A percentile compares a stretch with the other conserved stretches of the same genome.
Conservation (phyloP, 2,113 vertebrate genomes). For the Prunella himalayana region DNA sequence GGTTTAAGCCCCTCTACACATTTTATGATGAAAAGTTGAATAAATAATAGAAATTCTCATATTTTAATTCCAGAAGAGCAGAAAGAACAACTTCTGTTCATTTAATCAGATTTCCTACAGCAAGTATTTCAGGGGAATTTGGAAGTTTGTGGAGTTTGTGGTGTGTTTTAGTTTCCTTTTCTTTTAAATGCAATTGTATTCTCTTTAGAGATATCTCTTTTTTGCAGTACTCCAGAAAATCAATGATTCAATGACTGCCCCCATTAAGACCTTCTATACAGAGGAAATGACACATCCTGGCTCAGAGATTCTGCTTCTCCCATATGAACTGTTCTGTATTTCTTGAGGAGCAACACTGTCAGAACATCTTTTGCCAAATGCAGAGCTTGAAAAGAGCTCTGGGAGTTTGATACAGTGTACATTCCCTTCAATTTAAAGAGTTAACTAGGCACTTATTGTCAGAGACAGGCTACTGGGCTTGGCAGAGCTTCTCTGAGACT, state of each 20-base stretch:
- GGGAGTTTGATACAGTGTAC: neutral
- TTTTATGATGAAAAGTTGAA: neutral
- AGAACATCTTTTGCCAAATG: neutral
- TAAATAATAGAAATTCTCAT: neutral
- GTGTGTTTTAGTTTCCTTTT: neutral
- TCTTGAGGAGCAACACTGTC: neutral
- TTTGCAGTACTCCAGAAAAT: neutral
- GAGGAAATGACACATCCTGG: neutral
- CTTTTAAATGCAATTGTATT: neutral
- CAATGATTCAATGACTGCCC: neutral
- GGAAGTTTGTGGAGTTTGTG: neutral
- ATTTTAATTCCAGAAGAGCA: neutral
- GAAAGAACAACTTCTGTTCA: neutral
- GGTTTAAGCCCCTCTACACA: neutral
- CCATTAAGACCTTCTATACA: neutral
- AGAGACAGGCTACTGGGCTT: neutral
- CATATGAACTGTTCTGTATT: neutral
- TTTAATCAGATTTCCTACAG: neutral
- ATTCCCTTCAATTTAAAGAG: neutral
- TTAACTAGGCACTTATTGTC: neutral
- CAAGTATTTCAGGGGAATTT: neutral
- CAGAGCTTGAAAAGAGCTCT: neutral
- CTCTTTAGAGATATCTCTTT: neutral
- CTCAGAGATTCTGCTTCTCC: neutral
- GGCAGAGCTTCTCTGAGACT: neutral